phyloP scores from a whole-genome alignment of 2,888 invertebrate genomes.

The Desoria tigrina region DNA sequence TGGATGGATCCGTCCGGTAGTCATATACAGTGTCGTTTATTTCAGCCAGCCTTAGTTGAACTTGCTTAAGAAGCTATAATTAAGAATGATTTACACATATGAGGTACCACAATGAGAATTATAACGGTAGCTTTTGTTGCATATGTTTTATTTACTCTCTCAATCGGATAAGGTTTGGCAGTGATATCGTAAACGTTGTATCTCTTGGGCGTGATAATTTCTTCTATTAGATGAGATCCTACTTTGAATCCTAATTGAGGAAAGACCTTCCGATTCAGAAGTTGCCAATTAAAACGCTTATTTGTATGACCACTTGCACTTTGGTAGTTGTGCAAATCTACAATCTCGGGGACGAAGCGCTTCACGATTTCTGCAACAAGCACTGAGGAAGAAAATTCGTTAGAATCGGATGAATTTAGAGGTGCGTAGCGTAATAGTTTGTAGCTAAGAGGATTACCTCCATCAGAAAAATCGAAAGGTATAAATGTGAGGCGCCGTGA shows the following conservation, averaged over 20 bases:
- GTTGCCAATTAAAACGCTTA: conserved; percentile 75
- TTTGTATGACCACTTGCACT: conserved; percentile 67
- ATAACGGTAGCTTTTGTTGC: too few relatives aligned
- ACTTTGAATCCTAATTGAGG: conserved; percentile 1
- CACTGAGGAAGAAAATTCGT: conserved; percentile 60
- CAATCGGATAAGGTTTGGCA: neutral
- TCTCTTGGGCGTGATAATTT: neutral
- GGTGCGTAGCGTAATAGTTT: neutral
- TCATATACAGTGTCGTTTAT: neutral
- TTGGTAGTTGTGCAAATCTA: conserved; percentile 76
- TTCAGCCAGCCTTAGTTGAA: neutral
- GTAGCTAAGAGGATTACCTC: conserved; percentile 63
- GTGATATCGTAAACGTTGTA: neutral
- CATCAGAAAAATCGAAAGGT: conserved; percentile 62
- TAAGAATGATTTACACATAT: neutral
- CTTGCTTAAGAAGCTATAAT: neutral
- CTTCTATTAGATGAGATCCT: neutral
- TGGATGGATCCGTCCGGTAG: neutral
- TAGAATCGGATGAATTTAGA: too few relatives aligned
- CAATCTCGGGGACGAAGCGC: conserved; percentile 68
- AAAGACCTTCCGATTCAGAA: conserved; percentile 69
- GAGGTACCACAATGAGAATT: too few relatives aligned
- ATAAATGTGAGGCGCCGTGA: neutral
- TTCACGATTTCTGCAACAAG: conserved; percentile 72
- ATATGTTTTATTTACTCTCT: neutral